Evolutionary conservation across 2,797 vertebrate species (phyloP).

Genomic region (Cephalopachus bancanus): DNA sequence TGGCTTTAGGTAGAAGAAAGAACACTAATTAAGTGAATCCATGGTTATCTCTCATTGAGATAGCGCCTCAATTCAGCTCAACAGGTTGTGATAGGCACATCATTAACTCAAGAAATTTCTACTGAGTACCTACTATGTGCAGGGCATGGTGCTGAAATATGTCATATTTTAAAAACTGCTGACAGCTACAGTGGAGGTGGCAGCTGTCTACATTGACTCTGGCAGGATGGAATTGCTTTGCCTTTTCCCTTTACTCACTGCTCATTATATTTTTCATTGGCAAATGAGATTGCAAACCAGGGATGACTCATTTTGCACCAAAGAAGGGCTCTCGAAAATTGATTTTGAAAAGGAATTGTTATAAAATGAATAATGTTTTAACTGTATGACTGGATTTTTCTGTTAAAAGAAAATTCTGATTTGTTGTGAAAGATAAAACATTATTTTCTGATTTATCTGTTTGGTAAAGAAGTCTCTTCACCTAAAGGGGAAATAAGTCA

Average conservation of each 20-base stretch:
- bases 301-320: background rate
- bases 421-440: constrained; percentile 50
- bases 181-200: background rate
- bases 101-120: background rate
- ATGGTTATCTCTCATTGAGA: background rate
- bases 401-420: constrained; percentile 59
- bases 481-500: constrained; percentile 59
- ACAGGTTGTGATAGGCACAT: background rate
- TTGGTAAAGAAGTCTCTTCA: constrained; percentile 61
- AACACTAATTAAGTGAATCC: background rate
- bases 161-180: background rate
- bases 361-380: constrained; percentile 38
- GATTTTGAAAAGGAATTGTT: constrained; percentile 61
- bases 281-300: constrained; percentile 29
- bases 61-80: background rate
- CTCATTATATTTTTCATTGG: constrained; percentile 17
- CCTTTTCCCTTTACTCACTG: background rate
- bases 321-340: background rate
- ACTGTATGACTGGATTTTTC: background rate
- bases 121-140: background rate
- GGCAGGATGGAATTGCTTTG: background rate
- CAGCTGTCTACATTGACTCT: background rate
- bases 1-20: background rate
- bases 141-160: background rate
- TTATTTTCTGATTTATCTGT: constrained; percentile 68